Conservation (phyloP, 1,140 invertebrate species). For the Sitobion miscanthi region DNA sequence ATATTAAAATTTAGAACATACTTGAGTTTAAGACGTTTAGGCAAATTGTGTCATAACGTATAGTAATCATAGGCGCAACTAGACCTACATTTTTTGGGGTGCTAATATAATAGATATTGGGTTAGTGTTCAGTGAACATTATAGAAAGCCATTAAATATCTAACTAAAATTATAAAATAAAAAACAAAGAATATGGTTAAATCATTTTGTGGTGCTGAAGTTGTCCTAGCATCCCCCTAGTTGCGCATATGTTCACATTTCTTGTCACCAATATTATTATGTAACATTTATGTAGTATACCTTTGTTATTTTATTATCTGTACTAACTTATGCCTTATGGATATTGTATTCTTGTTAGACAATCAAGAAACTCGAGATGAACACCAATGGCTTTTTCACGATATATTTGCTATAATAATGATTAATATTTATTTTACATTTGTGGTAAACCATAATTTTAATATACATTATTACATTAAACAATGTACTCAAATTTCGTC, state of each 20-base stretch:
- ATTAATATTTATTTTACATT: constrained; percentile 44
- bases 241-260: neutral
- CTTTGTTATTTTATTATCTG: constrained; percentile 40
- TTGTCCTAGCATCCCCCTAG: neutral
- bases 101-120: neutral
- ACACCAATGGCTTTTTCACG: constrained; percentile 48
- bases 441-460: constrained; percentile 35
- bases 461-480: neutral
- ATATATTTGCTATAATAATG: constrained; percentile 34
- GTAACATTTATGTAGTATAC: neutral
- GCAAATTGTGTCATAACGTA: neutral
- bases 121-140: neutral
- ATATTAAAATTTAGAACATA: neutral
- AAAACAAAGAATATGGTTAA: constrained; percentile 7
- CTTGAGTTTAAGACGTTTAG: neutral
- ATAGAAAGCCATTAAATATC: neutral
- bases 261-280: neutral
- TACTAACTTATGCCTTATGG: constrained; percentile 8
- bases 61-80: neutral
- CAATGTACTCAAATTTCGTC: neutral
- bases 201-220: neutral
- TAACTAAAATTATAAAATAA: constrained; percentile 5
- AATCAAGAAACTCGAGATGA: constrained; percentile 50
- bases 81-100: neutral
- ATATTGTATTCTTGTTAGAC: constrained; percentile 54